These are phyloP conservation scores for Nannoperca obscura DNA, from an alignment of 2,797 vertebrate genomes.

Conservation along the genomic window DNA sequence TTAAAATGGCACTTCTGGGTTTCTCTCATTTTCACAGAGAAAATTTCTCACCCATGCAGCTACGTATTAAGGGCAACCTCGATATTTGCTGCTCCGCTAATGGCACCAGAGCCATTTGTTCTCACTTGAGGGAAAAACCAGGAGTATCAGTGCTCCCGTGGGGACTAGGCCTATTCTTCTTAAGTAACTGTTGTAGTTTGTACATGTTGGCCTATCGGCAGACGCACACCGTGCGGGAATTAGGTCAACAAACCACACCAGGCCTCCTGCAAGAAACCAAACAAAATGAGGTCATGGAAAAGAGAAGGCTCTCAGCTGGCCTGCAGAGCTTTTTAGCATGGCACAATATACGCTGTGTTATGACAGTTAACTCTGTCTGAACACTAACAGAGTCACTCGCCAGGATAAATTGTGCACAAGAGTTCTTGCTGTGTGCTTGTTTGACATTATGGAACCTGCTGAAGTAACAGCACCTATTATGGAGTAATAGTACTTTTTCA, in stretches of 20 bases:
- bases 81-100: constrained; percentile 63
- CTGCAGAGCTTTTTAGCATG: constrained; percentile 78
- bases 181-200: constrained; percentile 62
- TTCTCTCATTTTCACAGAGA: constrained; percentile 51
- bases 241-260: constrained; percentile 78
- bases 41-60: constrained; percentile 51
- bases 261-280: constrained; percentile 72
- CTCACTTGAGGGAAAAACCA: constrained; percentile 49
- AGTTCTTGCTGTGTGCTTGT: constrained; percentile 50
- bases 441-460: constrained; percentile 53
- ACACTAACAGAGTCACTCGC: constrained; percentile 69
- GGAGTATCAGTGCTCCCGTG: constrained; percentile 52
- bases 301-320: constrained; percentile 70
- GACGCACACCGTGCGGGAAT: constrained; percentile 55
- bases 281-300: constrained; percentile 85
- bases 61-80: constrained; percentile 65
- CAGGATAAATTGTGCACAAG: constrained; percentile 54
- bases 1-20: constrained; percentile 41
- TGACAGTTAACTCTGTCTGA: constrained; percentile 71
- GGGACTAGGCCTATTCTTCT: constrained; percentile 54
- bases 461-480: constrained; percentile 59
- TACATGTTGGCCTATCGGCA: constrained; percentile 45
- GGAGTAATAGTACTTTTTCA: constrained; percentile 38
- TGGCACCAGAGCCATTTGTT: constrained; percentile 58
- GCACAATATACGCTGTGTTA: constrained; percentile 80